A percentile compares a stretch with the other conserved stretches of the same genome.
phyloP scores from a whole-genome alignment of 2,888 invertebrate species.

The Chromoteleia sp. region DNA sequence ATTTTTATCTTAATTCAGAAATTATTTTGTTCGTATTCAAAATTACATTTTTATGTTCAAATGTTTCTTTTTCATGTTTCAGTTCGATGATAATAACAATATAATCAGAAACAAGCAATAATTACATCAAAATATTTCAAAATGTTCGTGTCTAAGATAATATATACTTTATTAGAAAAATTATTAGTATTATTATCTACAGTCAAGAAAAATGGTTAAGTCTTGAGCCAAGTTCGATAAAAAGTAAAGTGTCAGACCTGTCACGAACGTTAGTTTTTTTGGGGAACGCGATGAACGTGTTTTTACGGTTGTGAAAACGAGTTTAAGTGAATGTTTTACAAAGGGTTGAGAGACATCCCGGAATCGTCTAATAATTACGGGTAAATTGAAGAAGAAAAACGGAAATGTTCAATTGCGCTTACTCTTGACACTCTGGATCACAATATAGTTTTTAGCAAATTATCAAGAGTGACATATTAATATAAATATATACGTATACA shows the following conservation, averaged over 20 bases:
- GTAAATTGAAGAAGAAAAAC: constrained; percentile 20
- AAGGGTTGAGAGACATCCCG: background rate
- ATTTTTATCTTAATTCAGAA: no score
- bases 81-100: no score
- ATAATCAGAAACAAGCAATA: background rate
- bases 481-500: no score
- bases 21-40: no score
- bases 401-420: constrained; percentile 13
- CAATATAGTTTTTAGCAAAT: constrained; percentile 5
- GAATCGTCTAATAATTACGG: constrained; percentile 24
- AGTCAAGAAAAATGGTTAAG: constrained; percentile 9
- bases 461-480: no score
- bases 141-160: background rate
- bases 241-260: constrained; percentile 22
- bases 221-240: constrained; percentile 16
- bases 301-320: constrained; percentile 22
- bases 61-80: no score
- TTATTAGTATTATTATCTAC: constrained; percentile 21
- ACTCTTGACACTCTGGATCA: background rate
- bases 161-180: background rate
- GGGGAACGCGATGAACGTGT: constrained; percentile 18
- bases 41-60: no score
- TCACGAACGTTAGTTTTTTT: constrained; percentile 22
- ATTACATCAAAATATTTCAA: background rate
- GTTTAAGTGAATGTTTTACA: constrained; percentile 30